Evolutionary conservation across 2,113 vertebrate genomes (phyloP).

Genomic region (Abramis brama): DNA sequence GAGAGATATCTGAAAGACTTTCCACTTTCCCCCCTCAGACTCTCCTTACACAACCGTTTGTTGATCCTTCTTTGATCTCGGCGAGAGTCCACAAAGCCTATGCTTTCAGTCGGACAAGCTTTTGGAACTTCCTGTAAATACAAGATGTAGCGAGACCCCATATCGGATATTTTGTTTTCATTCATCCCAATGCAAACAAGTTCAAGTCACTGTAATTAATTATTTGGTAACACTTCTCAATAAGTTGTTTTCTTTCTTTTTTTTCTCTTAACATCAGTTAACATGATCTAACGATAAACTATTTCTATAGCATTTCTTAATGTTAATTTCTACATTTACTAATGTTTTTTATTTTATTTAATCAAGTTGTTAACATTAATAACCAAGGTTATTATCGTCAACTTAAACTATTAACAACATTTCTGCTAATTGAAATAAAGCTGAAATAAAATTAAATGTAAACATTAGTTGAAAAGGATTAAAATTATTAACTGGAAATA

Average conservation of each 20-base stretch:
- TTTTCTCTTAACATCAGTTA: background rate
- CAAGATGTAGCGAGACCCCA: slow-evolving; percentile 1
- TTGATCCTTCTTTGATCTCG: slow-evolving; percentile 54
- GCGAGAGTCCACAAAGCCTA: slow-evolving; percentile 44
- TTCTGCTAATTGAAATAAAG: too few species aligned
- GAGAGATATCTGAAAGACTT: slow-evolving; percentile 51
- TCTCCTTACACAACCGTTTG: slow-evolving; percentile 47
- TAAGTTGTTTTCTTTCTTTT: background rate
- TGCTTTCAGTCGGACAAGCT: slow-evolving; percentile 36
- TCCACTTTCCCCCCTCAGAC: slow-evolving; percentile 8
- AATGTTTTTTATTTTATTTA: too few species aligned
- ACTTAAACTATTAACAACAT: too few species aligned
- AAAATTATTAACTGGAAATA: too few species aligned
- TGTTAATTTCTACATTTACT: too few species aligned
- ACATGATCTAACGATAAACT: background rate
- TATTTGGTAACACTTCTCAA: background rate
- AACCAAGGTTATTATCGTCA: too few species aligned
- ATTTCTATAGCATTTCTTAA: background rate
- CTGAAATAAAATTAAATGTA: too few species aligned
- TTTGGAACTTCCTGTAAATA: slow-evolving; percentile 46
- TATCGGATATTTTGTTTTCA: slow-evolving; percentile 13
- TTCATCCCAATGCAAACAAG: background rate
- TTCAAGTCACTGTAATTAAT: background rate
- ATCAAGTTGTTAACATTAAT: too few species aligned
- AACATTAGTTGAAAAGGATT: too few species aligned